These are phyloP conservation scores for Pitta sordida DNA, from an alignment of 2,113 vertebrate species.

Conservation along the genomic window DNA sequence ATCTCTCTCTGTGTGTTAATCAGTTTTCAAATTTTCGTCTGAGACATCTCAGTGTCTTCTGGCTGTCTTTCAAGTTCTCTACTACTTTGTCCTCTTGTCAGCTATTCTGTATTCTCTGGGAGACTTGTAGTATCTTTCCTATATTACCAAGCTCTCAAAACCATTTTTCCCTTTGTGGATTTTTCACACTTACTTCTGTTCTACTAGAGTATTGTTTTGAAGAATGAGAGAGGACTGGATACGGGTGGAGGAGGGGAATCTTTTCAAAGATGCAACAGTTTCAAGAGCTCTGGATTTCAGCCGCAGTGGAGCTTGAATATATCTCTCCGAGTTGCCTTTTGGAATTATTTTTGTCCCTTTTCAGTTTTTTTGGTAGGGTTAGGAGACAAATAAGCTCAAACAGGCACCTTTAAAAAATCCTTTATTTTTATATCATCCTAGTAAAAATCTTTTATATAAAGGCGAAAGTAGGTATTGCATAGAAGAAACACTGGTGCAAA, in stretches of 20 bases:
- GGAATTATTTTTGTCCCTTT: neutral
- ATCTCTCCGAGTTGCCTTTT: neutral
- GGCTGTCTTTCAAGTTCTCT: neutral
- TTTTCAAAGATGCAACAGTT: neutral
- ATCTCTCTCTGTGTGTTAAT: neutral
- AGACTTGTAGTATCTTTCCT: neutral
- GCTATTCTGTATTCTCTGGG: neutral
- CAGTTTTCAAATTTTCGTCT: neutral
- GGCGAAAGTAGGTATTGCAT: slow-evolving; percentile 80
- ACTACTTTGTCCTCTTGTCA: neutral
- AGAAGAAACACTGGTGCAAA: slow-evolving; percentile 77
- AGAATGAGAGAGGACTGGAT: neutral
- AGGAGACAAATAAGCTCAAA: slow-evolving; percentile 28
- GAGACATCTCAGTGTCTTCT: neutral
- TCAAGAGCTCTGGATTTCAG: neutral
- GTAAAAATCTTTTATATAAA: slow-evolving; percentile 84
- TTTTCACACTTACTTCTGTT: neutral
- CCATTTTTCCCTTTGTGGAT: neutral
- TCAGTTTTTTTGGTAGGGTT: neutral
- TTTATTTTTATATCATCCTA: slow-evolving; percentile 82
- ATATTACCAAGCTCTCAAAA: neutral
- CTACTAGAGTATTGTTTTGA: neutral
- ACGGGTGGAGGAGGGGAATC: neutral
- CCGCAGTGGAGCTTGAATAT: neutral
- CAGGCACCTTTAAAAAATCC: slow-evolving; percentile 60